Evolutionary conservation across 2,113 vertebrate species (phyloP).

Genomic region (Phainopepla nitens): DNA sequence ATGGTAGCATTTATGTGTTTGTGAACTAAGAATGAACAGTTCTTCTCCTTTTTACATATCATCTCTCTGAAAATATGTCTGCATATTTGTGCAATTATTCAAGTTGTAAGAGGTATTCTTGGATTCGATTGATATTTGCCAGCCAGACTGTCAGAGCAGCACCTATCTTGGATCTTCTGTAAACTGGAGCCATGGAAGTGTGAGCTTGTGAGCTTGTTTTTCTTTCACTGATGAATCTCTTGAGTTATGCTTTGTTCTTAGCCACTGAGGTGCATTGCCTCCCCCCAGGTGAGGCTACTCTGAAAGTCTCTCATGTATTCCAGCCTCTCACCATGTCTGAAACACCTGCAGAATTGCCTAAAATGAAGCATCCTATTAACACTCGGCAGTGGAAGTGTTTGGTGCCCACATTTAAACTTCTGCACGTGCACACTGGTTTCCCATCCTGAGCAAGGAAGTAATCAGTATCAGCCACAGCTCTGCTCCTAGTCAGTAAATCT

Average conservation of each 20-base stretch:
- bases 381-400: not conserved
- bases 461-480: not conserved
- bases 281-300: not conserved
- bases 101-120: not conserved
- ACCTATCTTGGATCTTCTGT: not conserved
- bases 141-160: not conserved
- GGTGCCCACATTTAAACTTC: not conserved
- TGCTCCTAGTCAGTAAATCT: not conserved
- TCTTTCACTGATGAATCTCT: not conserved
- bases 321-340: not conserved
- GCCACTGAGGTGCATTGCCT: not conserved
- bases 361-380: not conserved
- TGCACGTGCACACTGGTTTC: not conserved
- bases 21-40: not conserved
- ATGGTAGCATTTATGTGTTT: not conserved
- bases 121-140: not conserved
- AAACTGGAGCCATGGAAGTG: not conserved
- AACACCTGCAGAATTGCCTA: not conserved
- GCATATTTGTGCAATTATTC: not conserved
- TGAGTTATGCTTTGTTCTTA: not conserved
- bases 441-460: not conserved
- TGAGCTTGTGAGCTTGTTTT: not conserved
- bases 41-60: not conserved
- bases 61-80: not conserved
- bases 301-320: not conserved